Evolutionary conservation across 2,888 invertebrate genomes (phyloP), one percentile per base, ranked within the genome.

Genomic region (Mesochorus sp.): DNA sequence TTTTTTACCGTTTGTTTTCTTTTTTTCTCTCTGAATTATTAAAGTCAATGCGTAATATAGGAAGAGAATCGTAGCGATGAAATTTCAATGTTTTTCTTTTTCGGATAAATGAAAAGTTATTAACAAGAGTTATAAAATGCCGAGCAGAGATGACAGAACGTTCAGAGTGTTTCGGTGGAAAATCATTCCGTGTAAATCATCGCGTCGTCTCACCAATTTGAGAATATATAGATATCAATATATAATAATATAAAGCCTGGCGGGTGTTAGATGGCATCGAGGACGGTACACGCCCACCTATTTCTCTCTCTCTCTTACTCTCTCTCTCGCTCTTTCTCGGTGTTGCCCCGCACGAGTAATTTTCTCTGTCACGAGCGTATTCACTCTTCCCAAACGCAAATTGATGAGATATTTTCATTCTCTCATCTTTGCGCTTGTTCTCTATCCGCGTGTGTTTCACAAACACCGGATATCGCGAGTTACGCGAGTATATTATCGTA

Each of bases 381-480:
- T 10, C 34, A 10, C 19, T 55, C 19, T 42, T 39, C 14, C 24
- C 14, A 51, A n/a, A 12, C 31, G 14, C 26, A 1, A 2, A 3
- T 12, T 14, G 8, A 31, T 12, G 42, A 21, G 17, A 31, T 44
- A 61, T 55, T 73, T 57, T 39, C 49, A 49, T 59, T 67, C 67
- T 67, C 74, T 74, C 74, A 39, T 66, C 31, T 62, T 57, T 47
- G 55, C 51, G 73, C 31, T 6, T 28, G 26, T 19, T 53, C 67
- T 49, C 74, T 19, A 19, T 17, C 19, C 19, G 21, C 17, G 19
- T 17, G 73, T 71, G 78, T 79, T 80, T 66, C 77, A 76, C 76
- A 78, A 71, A 81, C 78, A 82, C 82, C 82, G 81, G 83, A 84
- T 83, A 82, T 83, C 83, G 80, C 82, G 75, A 76, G 80, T 83